phyloP scores from a whole-genome alignment of 1,140 invertebrate species.

The Leptinotarsa undecemlineata region DNA sequence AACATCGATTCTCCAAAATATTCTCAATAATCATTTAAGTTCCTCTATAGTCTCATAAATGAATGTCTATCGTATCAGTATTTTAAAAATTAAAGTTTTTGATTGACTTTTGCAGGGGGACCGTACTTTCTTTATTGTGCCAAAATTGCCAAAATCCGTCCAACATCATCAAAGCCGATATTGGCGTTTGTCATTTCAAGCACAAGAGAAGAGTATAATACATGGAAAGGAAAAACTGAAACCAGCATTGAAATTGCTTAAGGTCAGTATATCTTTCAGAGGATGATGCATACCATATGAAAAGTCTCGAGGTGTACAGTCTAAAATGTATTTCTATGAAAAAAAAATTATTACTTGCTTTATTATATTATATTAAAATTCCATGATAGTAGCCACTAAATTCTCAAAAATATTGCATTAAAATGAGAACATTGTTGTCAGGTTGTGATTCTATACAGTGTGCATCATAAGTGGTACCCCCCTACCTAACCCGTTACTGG shows the following conservation, averaged over 20 bases:
- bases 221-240: constrained; percentile 39
- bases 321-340: background rate
- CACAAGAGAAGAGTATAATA: constrained; percentile 44
- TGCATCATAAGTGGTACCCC: too few relatives aligned
- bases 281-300: background rate
- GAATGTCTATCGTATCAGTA: background rate
- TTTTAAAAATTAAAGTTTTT: background rate
- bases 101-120: background rate
- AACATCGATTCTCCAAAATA: background rate
- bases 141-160: constrained; percentile 41
- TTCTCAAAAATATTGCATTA: too few relatives aligned
- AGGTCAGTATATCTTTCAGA: constrained; percentile 30
- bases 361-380: background rate
- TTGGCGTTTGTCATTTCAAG: constrained; percentile 49
- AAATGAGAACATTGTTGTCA: too few relatives aligned
- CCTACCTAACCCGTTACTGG: too few relatives aligned
- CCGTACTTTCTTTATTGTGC: constrained; percentile 44
- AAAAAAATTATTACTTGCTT: background rate
- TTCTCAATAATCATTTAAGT: background rate
- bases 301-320: background rate
- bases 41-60: background rate
- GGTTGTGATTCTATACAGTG: too few relatives aligned
- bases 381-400: background rate
- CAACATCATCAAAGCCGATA: constrained; percentile 23
- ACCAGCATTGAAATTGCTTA: constrained; percentile 43